Base-by-base conservation (phyloP, 2,113 vertebrate genomes). In the Falco punctatus region DNA sequence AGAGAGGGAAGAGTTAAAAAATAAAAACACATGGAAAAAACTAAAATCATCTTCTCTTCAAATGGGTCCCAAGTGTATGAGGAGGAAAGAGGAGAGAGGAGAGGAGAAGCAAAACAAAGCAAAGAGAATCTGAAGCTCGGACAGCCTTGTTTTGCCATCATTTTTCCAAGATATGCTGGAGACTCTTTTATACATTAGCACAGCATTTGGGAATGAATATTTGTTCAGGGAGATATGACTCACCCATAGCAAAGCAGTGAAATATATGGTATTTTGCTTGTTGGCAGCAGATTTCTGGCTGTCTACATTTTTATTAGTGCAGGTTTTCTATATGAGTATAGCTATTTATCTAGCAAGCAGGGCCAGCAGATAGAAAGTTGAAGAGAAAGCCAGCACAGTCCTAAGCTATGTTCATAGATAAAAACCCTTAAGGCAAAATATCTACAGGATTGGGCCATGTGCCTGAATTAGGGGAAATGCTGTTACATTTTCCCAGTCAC, bases 251-350 rank as follows among this genome's bases (percentile, higher is more conserved):
- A 96, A 66, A 85, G 49, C 74, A 90, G 71, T 96, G 97, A 97
- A 95, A 97, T 95, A 94, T 96, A 96, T 84, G 88, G 87, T 94
- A 95, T 97, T 95, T 94, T 83, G 93, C 94, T 95, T 95, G 94
- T 95, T 96, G 95, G 95, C 97, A 96, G 97, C 91, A 90, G 96
- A 90, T 96, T 97, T 97, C 96, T 97, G 91, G 78, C 95, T 92
- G 91, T 85, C 91, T 96, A 87, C 10, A 4, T 91, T 96, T 97
- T 96, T 97, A 96, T 97, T 97, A 95, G 94, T 49, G 93, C 87
- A 94, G 89, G 92, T 94, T 96, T 96, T 92, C 93, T 95, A 61
- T 90, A 66, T 91, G 89, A 92, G 90, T 83, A 66, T 27, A 93
- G 94, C 91, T 94, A 92, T 97, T 95, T 97, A 92, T 97, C 97